Base-by-base conservation (phyloP, 2,113 vertebrate genomes). In the Struthio camelus region DNA sequence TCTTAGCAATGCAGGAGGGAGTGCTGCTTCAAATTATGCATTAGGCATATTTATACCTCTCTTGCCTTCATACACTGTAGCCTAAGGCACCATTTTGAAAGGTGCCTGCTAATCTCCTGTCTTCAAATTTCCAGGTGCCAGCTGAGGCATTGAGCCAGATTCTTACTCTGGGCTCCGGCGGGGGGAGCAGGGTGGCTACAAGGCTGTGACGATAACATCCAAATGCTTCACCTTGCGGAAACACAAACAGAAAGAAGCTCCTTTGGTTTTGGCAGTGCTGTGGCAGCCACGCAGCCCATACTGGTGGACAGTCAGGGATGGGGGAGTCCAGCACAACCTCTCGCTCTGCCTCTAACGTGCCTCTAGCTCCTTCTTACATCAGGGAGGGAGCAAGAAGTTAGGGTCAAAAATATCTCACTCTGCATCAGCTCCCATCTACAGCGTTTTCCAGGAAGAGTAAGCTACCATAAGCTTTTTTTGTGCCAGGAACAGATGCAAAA, bases 221-320 rank as follows among this genome's bases (percentile, higher is more conserved):
- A 44, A 44, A 30, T 0, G 0, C 16, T 67, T 4, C 0, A 1
- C 18, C 2, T 0, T 0, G 0, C 3, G 46, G 59, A 28, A 80
- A 40, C 7, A n/a, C 50, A 36, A 50, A 17, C 2, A 34, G 32
- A 70, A 79, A 83, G 53, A 65, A 71, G 24, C 14, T 75, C 56
- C 61, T 67, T 42, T 72, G 69, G 10, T 56, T 89, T 81, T 0
- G 0, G 69, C 48, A 75, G 20, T 15, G 27, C 16, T 78, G 76
- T 42, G 32, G 28, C 2, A 70, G 40, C 66, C 85, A 38, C 9
- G 1, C 50, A 44, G 62, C 46, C 50, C 67, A 73, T 38, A 19
- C 30, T 78, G 80, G 19, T 36, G 78, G 46, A 30, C 23, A 30
- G 18, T 38, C 9, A 11, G 32, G 16, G 34, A 76, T 30, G 75